Conservation (phyloP, 37 sponge, comb jelly and placozoan genomes). For the Halisarca cf. caerulea region DNA sequence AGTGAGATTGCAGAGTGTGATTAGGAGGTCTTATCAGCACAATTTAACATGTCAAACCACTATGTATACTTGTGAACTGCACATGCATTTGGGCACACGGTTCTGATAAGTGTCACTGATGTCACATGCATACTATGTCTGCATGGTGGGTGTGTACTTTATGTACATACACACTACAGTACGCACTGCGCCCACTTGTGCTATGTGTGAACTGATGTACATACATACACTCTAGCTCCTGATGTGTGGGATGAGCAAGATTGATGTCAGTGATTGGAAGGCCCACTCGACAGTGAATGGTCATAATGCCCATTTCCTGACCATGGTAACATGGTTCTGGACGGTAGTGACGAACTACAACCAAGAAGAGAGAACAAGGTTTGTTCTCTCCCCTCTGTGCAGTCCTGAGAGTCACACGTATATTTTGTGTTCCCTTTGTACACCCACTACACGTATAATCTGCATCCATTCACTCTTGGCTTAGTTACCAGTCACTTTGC, state of each 20-base stretch:
- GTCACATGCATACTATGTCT: no score
- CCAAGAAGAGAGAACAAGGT: constrained; percentile 83
- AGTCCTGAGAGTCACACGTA: no score
- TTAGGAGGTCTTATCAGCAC: background rate
- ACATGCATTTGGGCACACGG: no score
- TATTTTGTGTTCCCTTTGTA: no score
- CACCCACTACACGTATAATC: no score
- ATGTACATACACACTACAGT: no score
- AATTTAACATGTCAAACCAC: no score
- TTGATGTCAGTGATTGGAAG: constrained; percentile 68
- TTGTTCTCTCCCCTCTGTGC: background rate
- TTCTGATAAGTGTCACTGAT: no score
- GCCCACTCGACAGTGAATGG: constrained; percentile 49
- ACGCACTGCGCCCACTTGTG: background rate
- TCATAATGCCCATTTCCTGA: constrained; percentile 29
- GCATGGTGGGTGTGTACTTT: no score
- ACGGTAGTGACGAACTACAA: constrained; percentile 70
- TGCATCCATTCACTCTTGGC: no score
- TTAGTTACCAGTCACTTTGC: background rate
- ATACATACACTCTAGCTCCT: constrained; percentile 52
- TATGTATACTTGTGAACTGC: no score
- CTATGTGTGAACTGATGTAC: background rate
- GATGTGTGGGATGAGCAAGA: constrained; percentile 81
- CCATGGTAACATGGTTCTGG: constrained; percentile 86
- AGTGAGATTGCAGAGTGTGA: no score